These are phyloP conservation scores for Psilanteris sp. DNA, from an alignment of 1,140 invertebrate species.

Conservation along the genomic window DNA sequence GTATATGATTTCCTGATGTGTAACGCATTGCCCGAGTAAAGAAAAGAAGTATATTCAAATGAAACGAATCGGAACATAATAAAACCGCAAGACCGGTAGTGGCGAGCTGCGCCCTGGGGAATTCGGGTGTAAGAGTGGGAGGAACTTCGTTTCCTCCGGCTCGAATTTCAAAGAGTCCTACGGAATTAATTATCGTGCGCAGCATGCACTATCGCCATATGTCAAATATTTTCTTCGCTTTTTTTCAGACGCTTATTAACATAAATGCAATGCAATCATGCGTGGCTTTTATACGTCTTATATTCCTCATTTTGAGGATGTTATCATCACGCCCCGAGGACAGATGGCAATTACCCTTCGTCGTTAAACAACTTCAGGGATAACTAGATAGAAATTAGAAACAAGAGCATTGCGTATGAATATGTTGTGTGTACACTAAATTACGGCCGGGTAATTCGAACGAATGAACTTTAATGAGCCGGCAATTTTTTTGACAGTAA, in stretches of 20 bases:
- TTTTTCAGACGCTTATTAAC: conserved; percentile 52
- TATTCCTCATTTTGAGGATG: conserved; percentile 16
- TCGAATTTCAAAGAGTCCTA: conserved; percentile 49
- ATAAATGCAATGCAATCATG: conserved; percentile 30
- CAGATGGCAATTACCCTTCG: conserved; percentile 25
- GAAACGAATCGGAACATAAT: conserved; percentile 12
- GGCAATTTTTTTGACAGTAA: too few species aligned
- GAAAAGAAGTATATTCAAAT: background rate
- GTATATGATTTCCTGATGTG: too few species aligned
- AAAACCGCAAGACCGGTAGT: conserved; percentile 51
- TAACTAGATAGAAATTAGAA: conserved; percentile 8
- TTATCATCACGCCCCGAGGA: conserved; percentile 28
- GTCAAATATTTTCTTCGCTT: conserved; percentile 49
- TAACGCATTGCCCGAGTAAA: too few species aligned
- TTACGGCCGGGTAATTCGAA: background rate
- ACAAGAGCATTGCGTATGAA: background rate
- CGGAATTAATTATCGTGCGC: conserved; percentile 47
- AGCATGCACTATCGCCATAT: conserved; percentile 34
- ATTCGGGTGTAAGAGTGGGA: conserved; percentile 38
- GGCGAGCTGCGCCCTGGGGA: conserved; percentile 16
- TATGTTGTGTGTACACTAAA: too few species aligned
- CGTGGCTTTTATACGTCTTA: background rate
- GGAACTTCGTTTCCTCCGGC: conserved; percentile 31
- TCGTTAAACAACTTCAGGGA: background rate
- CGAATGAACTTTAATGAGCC: too few species aligned